phyloP scores from a whole-genome alignment of 2,113 vertebrate genomes.

The Periophthalmodon schlosseri region DNA sequence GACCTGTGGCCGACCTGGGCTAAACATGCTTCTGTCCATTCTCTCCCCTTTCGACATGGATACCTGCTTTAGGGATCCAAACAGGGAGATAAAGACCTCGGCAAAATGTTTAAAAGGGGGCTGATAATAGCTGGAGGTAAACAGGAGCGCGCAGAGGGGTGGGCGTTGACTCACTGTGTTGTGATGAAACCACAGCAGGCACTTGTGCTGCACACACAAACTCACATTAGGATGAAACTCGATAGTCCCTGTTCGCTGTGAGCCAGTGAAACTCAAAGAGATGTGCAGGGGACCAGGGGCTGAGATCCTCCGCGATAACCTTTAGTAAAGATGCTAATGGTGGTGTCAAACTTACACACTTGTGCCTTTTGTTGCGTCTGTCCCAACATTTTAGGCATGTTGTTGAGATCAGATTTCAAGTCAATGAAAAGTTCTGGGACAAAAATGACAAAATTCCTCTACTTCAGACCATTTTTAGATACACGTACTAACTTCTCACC shows the following conservation, averaged over 20 bases:
- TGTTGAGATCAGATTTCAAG: neutral
- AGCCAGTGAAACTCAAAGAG: conserved; percentile 76
- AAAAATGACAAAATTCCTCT: no score
- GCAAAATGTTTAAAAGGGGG: conserved; percentile 52
- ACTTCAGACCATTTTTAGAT: no score
- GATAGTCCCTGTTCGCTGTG: conserved; percentile 66
- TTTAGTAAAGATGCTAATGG: conserved; percentile 71
- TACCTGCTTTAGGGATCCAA: conserved; percentile 83
- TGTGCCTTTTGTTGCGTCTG: conserved; percentile 13
- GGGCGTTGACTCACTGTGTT: conserved; percentile 63
- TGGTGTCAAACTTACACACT: conserved; percentile 46
- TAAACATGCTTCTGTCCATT: conserved; percentile 81
- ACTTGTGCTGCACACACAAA: conserved; percentile 52
- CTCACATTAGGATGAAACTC: conserved; percentile 75
- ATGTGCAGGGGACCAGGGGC: conserved; percentile 75
- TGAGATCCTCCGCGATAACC: conserved; percentile 82
- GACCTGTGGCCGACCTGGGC: conserved; percentile 87
- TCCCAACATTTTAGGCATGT: neutral
- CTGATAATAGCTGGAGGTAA: conserved; percentile 69
- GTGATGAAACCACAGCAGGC: conserved; percentile 56
- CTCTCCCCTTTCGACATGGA: conserved; percentile 84
- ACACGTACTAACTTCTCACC: no score
- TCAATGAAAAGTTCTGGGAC: neutral
- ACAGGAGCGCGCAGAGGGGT: conserved; percentile 51
- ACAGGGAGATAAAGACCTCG: conserved; percentile 72